A percentile compares a stretch with the other conserved stretches of the same genome.
Evolutionary conservation across 2,888 invertebrate species (phyloP).

Genomic region (Drosophila engyochracea): DNA sequence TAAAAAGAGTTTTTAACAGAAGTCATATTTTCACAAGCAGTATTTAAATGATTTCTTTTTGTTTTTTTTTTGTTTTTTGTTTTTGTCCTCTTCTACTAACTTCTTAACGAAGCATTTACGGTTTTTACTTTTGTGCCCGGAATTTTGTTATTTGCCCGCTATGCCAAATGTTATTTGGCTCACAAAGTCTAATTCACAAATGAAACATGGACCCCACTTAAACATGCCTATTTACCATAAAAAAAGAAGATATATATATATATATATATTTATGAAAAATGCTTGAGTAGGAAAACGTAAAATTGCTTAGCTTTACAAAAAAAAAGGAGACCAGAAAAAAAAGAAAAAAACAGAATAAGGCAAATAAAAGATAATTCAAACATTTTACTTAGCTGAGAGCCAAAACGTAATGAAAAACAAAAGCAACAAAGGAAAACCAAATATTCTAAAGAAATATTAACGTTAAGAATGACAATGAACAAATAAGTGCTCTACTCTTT

Average conservation of each 20-base stretch:
- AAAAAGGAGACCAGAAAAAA: neutral
- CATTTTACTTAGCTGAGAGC: constrained; percentile 59
- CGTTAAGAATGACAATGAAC: constrained; percentile 61
- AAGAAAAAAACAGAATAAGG: constrained; percentile 26
- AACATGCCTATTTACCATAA: constrained; percentile 52
- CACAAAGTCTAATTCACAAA: constrained; percentile 47
- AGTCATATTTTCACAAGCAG: constrained; percentile 7
- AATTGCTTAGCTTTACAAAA: constrained; percentile 20
- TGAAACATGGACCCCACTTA: constrained; percentile 50
- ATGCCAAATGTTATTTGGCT: constrained; percentile 29
- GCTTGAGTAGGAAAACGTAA: constrained; percentile 23
- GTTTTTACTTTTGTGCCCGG: neutral
- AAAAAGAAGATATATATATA: constrained; percentile 32
- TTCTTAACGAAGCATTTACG: constrained; percentile 6
- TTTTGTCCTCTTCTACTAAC: constrained; percentile 2
- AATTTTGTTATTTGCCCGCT: constrained; percentile 7
- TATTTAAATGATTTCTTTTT: constrained; percentile 7
- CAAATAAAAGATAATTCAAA: constrained; percentile 76
- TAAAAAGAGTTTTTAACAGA: constrained; percentile 3
- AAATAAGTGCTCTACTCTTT: constrained; percentile 28
- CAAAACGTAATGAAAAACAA: constrained; percentile 22
- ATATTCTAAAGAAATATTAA: constrained; percentile 60
- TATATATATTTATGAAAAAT: constrained; percentile 35
- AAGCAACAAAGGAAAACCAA: constrained; percentile 40
- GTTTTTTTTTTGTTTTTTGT: neutral